Percentiles rank a stretch among this genome's conserved stretches.
Evolutionary conservation across 2,888 invertebrate genomes (phyloP).

Genomic region (Ichneumoninae sp.): DNA sequence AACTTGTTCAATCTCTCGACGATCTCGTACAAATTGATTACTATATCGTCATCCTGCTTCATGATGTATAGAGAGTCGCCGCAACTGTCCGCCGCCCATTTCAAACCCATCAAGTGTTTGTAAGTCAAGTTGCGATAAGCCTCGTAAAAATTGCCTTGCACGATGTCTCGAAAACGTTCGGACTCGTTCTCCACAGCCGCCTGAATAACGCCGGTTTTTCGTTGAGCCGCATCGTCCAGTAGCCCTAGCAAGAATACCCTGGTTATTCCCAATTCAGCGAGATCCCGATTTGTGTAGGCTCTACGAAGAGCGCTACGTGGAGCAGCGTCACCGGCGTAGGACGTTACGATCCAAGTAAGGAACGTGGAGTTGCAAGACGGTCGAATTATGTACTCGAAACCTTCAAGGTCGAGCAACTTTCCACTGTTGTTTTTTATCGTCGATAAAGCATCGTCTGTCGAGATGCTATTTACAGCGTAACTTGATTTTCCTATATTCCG

Average conservation of each 20-base stretch:
- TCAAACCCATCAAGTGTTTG: constrained; percentile 93
- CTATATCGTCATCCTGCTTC: constrained; percentile 94
- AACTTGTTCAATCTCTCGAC: constrained; percentile 71
- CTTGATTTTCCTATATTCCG: constrained; percentile 2
- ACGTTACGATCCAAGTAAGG: constrained; percentile 88
- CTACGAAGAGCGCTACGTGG: constrained; percentile 89
- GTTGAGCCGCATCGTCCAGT: constrained; percentile 85
- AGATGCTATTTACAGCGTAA: neutral
- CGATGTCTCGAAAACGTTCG: constrained; percentile 88
- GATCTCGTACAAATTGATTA: constrained; percentile 89
- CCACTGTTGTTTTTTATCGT: neutral
- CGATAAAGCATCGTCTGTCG: neutral
- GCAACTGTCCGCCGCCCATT: constrained; percentile 90
- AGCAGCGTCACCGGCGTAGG: constrained; percentile 90
- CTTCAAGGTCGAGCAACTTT: constrained; percentile 65
- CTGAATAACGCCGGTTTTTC: constrained; percentile 85
- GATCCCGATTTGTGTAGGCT: constrained; percentile 87
- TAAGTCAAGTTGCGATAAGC: constrained; percentile 92
- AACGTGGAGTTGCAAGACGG: constrained; percentile 71
- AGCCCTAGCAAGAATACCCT: constrained; percentile 90
- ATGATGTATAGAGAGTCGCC: constrained; percentile 87
- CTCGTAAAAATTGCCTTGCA: constrained; percentile 92
- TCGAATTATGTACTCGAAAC: constrained; percentile 67
- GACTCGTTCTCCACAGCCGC: constrained; percentile 88
- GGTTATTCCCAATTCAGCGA: constrained; percentile 87